Percentiles rank a stretch among this genome's conserved stretches.
Conservation (phyloP, 1,140 invertebrate species). For the Agrypnia vestita region DNA sequence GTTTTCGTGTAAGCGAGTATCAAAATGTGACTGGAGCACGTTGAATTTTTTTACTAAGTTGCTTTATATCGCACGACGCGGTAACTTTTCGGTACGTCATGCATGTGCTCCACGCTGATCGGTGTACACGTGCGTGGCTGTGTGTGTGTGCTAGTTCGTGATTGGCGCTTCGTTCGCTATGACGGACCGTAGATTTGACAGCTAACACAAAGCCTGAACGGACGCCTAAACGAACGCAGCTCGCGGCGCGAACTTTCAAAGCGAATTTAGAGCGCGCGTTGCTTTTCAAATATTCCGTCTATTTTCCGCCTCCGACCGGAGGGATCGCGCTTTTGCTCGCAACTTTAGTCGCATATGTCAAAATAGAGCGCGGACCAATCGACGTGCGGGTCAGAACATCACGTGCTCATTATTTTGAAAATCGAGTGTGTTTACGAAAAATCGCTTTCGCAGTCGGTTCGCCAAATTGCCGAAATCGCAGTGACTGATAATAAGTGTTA, state of each 20-base stretch:
- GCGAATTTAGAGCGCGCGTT: constrained; percentile 23
- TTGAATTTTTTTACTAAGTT: constrained; percentile 21
- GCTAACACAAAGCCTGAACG: constrained; percentile 50
- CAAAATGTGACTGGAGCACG: background rate
- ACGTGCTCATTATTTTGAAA: constrained; percentile 20
- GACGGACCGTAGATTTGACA: constrained; percentile 58
- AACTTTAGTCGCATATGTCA: constrained; percentile 27
- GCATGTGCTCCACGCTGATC: constrained; percentile 27
- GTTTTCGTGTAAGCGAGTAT: background rate
- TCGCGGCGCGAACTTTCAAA: constrained; percentile 46
- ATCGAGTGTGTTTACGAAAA: constrained; percentile 5
- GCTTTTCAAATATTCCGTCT: constrained; percentile 29
- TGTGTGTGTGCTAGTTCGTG: constrained; percentile 52
- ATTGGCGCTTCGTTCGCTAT: constrained; percentile 58
- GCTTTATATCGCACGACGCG: background rate
- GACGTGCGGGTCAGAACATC: constrained; percentile 26
- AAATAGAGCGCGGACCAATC: constrained; percentile 22
- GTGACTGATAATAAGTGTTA: background rate
- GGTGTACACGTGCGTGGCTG: constrained; percentile 39
- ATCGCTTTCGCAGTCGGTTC: background rate
- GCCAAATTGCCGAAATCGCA: background rate
- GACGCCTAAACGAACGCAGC: constrained; percentile 50
- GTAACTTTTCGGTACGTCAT: constrained; percentile 3
- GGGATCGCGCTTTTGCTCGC: background rate
- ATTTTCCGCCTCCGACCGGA: constrained; percentile 38